Evolutionary conservation across 2,888 invertebrate genomes (phyloP), one percentile per base, ranked within the genome.

Genomic region (Cataglyphis cursor): DNA sequence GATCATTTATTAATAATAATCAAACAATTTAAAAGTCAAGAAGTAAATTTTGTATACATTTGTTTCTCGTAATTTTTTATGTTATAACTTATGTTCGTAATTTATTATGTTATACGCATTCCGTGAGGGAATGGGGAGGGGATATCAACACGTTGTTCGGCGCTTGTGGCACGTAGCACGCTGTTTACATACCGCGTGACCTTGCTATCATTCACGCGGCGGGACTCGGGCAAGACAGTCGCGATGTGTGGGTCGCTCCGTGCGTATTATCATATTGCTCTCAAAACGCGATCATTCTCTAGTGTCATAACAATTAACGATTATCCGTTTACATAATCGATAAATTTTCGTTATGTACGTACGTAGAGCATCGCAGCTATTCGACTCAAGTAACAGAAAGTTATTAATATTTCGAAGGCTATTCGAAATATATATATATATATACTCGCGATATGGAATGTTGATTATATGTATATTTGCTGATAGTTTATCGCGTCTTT

Each of bases 151-250:
- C 48, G n/a, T 51, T 8, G n/a, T n/a, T 51, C 48, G 48, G 2
- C n/a, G 6, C 48, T 51, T 8, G 48, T n/a, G n/a, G 15, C 18
- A n/a, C 18, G 18, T 51, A 51, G 8, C 18, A n/a, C n/a, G 48
- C 48, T n/a, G 48, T 51, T 51, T 51, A 44, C 18, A 44, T 18
- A 44, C 41, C 15, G 31, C 5, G 44, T 18, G n/a, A 51, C 48
- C 48, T 51, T 51, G 48, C 48, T 51, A 51, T 51, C 48, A 51
- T 51, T 51, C n/a, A 51, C n/a, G n/a, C 48, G n/a, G n/a, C n/a
- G 48, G n/a, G n/a, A 3, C 48, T 51, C 44, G 44, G 18, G 48
- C 48, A n/a, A 51, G 48, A 51, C 48, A 8, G 48, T 51, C 1
- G n/a, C n/a, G n/a, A 51, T n/a, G 48, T n/a, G 48, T 51, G 18